Base-by-base conservation (phyloP, 2,113 vertebrate genomes). In the Solea solea region DNA sequence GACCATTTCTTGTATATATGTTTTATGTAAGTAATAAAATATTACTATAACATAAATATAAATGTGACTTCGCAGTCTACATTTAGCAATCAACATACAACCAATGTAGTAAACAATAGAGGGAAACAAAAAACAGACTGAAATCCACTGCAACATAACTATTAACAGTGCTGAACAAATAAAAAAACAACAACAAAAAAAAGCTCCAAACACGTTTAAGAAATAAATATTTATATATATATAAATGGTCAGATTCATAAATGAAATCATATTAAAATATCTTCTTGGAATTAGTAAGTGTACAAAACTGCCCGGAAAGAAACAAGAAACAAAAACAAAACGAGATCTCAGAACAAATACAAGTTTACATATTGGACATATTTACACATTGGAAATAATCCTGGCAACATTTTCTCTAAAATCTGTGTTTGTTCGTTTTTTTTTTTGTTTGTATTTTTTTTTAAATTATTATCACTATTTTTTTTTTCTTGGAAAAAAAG, bases 1-100 rank as follows among this genome's bases (percentile, higher is more conserved):
- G 93, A 95, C 95, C 80, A 93, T 87, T 94, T 95, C 94, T 95
- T 96, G 95, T 95, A 95, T 97, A 96, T 96, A 96, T 95, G 96
- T 95, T 98, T 98, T 99, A 98, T 99, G 97, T 95, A 95, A 98
- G 96, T 98, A 98, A 97, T 99, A 98, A 98, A 98, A 99, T 98
- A 98, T 97, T 96, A 98, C 97, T 98, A 97, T 96, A 97, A 98
- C 97, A 99, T 97, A 99, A 98, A 98, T 97, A 98, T 95, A 96
- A 97, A 97, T 95, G 95, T 92, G 96, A 96, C 96, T 96, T 97
- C 94, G 94, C 95, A 96, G 95, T 96, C 95, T 95, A 97, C 96
- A 96, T 95, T 95, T 93, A 95, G 94, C 95, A 95, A 95, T 94
- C 94, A 95, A 95, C 94, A 95, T 95, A 96, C 95, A 95, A 96